phyloP scores from a whole-genome alignment of 2,888 invertebrate species.

The Melieria omissa region DNA sequence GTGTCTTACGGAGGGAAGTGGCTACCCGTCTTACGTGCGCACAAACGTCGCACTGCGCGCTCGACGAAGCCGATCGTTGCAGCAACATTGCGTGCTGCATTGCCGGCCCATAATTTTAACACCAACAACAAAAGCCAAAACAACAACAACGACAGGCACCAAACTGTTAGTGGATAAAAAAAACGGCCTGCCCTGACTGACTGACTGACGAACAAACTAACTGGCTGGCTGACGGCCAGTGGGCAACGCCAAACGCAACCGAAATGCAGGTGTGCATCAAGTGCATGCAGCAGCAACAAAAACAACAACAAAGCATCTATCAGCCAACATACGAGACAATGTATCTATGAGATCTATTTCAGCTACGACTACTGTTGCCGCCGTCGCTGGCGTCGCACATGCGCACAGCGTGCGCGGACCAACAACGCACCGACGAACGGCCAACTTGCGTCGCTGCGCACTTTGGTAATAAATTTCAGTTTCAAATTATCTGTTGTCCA shows the following conservation, averaged over 20 bases:
- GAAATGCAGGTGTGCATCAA: constrained; percentile 34
- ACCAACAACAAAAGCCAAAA: constrained; percentile 27
- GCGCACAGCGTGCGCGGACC: constrained; percentile 32
- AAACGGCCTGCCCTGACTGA: constrained; percentile 15
- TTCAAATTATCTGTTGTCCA: constrained; percentile 29
- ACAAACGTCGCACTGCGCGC: no score
- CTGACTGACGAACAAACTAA: background rate
- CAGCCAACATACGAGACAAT: constrained; percentile 5
- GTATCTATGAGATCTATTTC: constrained; percentile 30
- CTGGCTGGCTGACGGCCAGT: constrained; percentile 7
- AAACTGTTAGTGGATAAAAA: background rate
- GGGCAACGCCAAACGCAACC: constrained; percentile 20
- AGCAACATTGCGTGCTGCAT: background rate
- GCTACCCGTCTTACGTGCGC: constrained; percentile 33
- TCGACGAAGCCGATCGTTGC: no score
- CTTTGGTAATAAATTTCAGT: constrained; percentile 35
- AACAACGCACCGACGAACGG: no score
- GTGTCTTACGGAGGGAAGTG: constrained; percentile 33
- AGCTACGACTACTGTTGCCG: constrained; percentile 34
- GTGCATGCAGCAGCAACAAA: constrained; percentile 7
- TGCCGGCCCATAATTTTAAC: constrained; percentile 30
- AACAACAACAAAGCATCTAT: constrained; percentile 20
- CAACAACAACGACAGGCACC: background rate
- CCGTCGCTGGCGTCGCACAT: constrained; percentile 36
- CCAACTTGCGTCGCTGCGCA: no score